Conservation (phyloP, 2,888 invertebrate genomes). For the Epiblema foenella region DNA sequence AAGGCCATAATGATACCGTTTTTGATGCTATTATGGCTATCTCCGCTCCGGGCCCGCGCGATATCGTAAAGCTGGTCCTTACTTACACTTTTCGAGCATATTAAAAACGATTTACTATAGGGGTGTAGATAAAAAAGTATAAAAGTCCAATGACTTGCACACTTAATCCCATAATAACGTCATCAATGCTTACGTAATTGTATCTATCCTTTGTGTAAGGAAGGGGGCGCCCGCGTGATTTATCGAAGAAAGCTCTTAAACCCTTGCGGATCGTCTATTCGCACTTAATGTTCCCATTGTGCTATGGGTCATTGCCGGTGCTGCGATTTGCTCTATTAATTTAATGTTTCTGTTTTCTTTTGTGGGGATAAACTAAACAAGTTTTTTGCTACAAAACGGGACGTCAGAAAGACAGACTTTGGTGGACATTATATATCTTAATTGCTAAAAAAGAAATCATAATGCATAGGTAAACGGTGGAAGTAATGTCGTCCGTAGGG, state of each 20-base stretch:
- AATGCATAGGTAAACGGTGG: too few relatives aligned
- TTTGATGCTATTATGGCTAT: too few relatives aligned
- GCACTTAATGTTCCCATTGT: conserved; percentile 53
- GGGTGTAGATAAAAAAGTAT: too few relatives aligned
- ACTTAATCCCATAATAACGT: conserved; percentile 68
- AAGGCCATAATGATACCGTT: too few relatives aligned
- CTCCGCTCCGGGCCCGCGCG: too few relatives aligned
- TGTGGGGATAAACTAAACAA: conserved; percentile 9
- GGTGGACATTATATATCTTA: not conserved
- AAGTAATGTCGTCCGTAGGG: too few relatives aligned
- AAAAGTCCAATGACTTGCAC: conserved; percentile 57
- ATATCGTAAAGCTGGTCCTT: too few relatives aligned
- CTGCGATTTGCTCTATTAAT: conserved; percentile 69
- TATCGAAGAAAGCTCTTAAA: conserved; percentile 83
- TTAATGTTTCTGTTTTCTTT: conserved; percentile 52
- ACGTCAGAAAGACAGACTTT: not conserved
- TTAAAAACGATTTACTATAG: too few relatives aligned
- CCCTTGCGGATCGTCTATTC: conserved; percentile 75
- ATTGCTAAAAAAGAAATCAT: too few relatives aligned
- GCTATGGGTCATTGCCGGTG: conserved; percentile 64
- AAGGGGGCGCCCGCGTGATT: conserved; percentile 66
- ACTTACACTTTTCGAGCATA: too few relatives aligned
- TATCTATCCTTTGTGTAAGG: conserved; percentile 66
- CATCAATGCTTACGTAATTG: conserved; percentile 74
- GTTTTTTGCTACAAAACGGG: not conserved